phyloP scores from a whole-genome alignment of 2,797 vertebrate species.

The Diceros bicornis region DNA sequence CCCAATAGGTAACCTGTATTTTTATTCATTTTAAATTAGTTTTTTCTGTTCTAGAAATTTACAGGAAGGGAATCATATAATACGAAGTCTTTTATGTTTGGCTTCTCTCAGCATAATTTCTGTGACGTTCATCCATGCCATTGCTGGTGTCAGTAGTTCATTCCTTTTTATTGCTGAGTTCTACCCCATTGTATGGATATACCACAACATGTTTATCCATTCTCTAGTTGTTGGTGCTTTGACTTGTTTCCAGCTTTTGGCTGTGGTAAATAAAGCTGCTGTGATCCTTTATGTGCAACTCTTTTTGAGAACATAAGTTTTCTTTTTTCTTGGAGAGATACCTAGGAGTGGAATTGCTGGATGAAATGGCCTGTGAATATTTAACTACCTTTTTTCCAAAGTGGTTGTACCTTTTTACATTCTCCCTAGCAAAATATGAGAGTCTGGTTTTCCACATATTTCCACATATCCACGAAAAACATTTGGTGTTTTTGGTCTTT shows the following conservation, averaged over 20 bases:
- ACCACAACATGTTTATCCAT: not conserved
- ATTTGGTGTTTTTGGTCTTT: too few species aligned
- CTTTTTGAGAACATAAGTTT: too few species aligned
- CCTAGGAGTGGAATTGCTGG: too few species aligned
- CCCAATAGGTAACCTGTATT: not conserved
- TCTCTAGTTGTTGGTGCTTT: not conserved
- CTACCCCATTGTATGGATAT: not conserved
- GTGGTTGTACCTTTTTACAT: too few species aligned
- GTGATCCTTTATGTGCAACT: not conserved
- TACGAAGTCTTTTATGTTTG: not conserved
- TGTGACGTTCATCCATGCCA: not conserved
- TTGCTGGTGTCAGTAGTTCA: not conserved
- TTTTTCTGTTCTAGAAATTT: not conserved
- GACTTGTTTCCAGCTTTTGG: not conserved
- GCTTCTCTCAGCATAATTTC: not conserved
- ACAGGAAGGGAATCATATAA: not conserved
- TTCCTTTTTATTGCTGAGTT: not conserved
- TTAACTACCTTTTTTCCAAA: too few species aligned
- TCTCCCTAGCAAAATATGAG: too few species aligned
- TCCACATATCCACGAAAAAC: too few species aligned
- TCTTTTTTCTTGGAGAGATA: too few species aligned
- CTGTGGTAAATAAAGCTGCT: not conserved
- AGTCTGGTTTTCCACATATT: too few species aligned
- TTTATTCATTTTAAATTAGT: not conserved
- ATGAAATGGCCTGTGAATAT: too few species aligned